Conservation (phyloP, 2,888 invertebrate genomes). For the Parascotia fuliginaria region DNA sequence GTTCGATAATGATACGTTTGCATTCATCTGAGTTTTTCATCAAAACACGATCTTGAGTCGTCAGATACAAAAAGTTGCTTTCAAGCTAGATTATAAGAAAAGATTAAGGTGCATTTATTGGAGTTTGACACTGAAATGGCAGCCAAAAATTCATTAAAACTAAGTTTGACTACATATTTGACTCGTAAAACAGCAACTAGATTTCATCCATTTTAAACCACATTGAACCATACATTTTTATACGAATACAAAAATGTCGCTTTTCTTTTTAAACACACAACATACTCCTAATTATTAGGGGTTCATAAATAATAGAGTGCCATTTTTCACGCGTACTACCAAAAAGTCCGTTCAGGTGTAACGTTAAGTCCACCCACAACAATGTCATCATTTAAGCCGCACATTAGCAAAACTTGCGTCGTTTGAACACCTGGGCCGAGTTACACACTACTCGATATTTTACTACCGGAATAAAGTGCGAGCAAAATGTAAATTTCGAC, state of each 20-base stretch:
- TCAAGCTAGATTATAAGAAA: no score
- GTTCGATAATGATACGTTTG: conserved; percentile 35
- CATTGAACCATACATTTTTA: not conserved
- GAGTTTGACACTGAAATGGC: no score
- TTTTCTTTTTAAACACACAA: not conserved
- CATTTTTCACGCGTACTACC: conserved; percentile 37
- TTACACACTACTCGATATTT: conserved; percentile 75
- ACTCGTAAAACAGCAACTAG: no score
- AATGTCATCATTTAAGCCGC: conserved; percentile 83
- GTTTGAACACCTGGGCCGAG: conserved; percentile 76
- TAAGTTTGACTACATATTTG: no score
- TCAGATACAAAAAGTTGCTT: no score
- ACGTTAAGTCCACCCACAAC: conserved; percentile 63
- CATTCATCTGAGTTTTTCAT: conserved; percentile 7
- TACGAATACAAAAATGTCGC: not conserved
- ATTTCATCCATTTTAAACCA: no score
- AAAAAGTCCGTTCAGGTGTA: conserved; percentile 41
- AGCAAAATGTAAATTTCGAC: conserved; percentile 69
- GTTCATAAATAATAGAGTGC: conserved; percentile 35
- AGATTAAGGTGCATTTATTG: no score
- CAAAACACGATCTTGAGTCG: no score
- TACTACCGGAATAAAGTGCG: conserved; percentile 67
- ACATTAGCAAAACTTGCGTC: conserved; percentile 82
- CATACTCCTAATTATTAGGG: conserved; percentile 25
- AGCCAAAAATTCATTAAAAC: no score